Percentiles rank a stretch among this genome's conserved stretches.
phyloP scores from a whole-genome alignment of 2,113 vertebrate species.

The Anguilla japonica region DNA sequence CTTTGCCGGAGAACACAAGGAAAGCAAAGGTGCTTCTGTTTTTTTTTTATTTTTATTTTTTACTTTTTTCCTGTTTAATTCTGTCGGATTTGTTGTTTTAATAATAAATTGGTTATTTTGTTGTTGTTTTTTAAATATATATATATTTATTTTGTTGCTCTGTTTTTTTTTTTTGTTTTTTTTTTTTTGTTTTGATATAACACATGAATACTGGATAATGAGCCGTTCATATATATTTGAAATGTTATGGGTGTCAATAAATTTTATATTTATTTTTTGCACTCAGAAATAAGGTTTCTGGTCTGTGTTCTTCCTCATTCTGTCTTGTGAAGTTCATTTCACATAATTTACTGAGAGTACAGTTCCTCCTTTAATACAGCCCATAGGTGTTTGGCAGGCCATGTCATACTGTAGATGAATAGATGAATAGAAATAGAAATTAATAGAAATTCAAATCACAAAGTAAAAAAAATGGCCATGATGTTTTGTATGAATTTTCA shows the following conservation, averaged over 20 bases:
- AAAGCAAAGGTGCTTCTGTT: conserved; percentile 24
- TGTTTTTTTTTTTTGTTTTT: conserved; percentile 76
- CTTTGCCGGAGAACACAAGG: conserved; percentile 21
- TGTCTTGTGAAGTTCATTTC: neutral
- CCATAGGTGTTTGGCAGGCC: no score
- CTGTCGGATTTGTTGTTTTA: conserved; percentile 78
- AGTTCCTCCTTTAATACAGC: no score
- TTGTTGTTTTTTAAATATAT: conserved; percentile 48
- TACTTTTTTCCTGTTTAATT: conserved; percentile 55
- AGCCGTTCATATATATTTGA: conserved; percentile 83
- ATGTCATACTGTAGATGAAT: no score
- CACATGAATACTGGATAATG: conserved; percentile 68
- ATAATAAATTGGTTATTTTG: conserved; percentile 73
- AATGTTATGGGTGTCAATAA: conserved; percentile 89
- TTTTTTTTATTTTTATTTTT: neutral
- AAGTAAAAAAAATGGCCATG: no score
- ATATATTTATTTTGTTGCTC: conserved; percentile 30
- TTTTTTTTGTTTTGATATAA: conserved; percentile 79
- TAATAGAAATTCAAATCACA: no score
- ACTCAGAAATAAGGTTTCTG: conserved; percentile 69
- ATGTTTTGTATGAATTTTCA: no score
- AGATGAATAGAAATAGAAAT: no score
- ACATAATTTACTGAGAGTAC: neutral
- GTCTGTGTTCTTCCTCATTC: conserved; percentile 30
- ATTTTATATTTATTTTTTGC: conserved; percentile 91